A percentile compares a stretch with the other conserved stretches of the same genome.
Conservation (phyloP, 1,140 invertebrate species). For the Brevipalpus yothersi region DNA sequence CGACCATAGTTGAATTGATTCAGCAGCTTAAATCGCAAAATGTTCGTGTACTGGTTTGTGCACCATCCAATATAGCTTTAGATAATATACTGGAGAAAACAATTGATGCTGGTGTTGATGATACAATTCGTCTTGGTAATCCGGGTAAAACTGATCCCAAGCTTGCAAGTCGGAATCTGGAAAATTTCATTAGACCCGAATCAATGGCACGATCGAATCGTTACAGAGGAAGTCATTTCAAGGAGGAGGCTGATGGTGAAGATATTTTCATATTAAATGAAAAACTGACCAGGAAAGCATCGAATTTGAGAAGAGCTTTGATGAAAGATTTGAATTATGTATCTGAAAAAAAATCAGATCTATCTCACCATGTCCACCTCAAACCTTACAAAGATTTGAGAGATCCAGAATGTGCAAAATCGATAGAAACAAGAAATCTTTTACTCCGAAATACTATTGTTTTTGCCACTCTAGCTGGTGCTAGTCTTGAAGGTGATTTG, state of each 20-base stretch:
- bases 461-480: not conserved
- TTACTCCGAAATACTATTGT: slow-evolving; percentile 10
- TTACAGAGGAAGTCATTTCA: too few species aligned
- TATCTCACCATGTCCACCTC: slow-evolving; percentile 14
- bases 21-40: slow-evolving; percentile 21
- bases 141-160: slow-evolving; percentile 23
- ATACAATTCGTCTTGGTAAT: slow-evolving; percentile 29
- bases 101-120: not conserved
- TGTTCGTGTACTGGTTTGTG: slow-evolving; percentile 28
- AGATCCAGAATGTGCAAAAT: slow-evolving; percentile 18
- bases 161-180: too few species aligned
- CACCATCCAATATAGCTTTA: slow-evolving; percentile 34
- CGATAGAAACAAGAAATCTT: slow-evolving; percentile 20
- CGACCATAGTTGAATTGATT: slow-evolving; percentile 34
- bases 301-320: slow-evolving; percentile 26
- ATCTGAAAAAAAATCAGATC: slow-evolving; percentile 14
- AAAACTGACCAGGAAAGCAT: slow-evolving; percentile 24
- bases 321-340: slow-evolving; percentile 22
- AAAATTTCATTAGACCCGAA: too few species aligned
- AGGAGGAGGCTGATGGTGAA: slow-evolving; percentile 22
- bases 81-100: slow-evolving; percentile 32
- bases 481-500: not conserved
- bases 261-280: slow-evolving; percentile 27
- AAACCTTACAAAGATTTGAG: slow-evolving; percentile 22
- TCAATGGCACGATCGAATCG: too few species aligned